Evolutionary conservation across 1,140 invertebrate species (phyloP).

Genomic region (Acyrthosiphon pisum): DNA sequence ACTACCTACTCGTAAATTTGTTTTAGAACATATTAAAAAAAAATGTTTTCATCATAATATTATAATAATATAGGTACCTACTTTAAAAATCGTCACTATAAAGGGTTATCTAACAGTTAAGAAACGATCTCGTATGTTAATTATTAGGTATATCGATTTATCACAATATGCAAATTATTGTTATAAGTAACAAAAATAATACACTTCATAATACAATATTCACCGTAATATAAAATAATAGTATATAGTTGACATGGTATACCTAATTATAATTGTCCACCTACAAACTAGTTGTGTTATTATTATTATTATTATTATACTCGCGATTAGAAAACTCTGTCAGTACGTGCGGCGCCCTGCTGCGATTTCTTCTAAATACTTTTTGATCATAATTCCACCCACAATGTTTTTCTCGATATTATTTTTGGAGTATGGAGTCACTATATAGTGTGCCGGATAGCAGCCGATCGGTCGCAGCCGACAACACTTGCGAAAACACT

Average conservation of each 20-base stretch:
- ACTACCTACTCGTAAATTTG: background rate
- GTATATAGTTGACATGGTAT: too few relatives aligned
- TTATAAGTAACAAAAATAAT: background rate
- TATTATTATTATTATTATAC: background rate
- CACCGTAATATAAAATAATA: background rate
- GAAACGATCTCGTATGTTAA: background rate
- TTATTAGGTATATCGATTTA: background rate
- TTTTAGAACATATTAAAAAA: background rate
- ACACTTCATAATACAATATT: background rate
- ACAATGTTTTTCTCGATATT: background rate
- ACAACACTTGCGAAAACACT: background rate
- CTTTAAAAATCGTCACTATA: background rate
- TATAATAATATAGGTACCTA: background rate
- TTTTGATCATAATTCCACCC: background rate
- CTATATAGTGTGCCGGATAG: background rate
- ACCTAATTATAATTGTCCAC: background rate
- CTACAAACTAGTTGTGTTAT: background rate
- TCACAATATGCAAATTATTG: background rate
- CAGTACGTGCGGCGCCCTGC: background rate
- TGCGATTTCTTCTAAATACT: background rate
- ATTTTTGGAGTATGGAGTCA: constrained; percentile 9
- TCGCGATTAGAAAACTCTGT: background rate
- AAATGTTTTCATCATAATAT: background rate
- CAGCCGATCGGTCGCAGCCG: background rate
- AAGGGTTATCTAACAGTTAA: background rate